Base-by-base conservation (phyloP, 92 coral and sea anemone species). In the Heliopora coerulea region DNA sequence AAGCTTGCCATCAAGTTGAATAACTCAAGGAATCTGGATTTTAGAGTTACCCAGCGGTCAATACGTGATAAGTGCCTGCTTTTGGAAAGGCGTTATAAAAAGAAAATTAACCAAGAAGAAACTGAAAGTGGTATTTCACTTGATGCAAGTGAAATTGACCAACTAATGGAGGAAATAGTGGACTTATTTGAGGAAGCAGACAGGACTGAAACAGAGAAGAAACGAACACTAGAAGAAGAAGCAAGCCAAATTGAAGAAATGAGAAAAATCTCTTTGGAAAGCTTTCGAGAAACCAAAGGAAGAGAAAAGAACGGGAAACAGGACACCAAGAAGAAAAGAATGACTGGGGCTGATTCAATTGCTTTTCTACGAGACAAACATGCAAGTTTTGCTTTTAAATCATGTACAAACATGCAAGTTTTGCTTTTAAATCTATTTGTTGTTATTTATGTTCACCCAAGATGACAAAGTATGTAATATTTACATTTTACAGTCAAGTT, bases 291-390 rank as follows among this genome's bases (percentile, higher is more conserved):
- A 9, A 56, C 27, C 34, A 59, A 37, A 27, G 63, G 54, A 33
- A 72, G 66, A 46, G 30, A 72, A n/a, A 29, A 10, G 5, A 64
- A 66, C 37, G 37, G 49, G 33, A 34, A 75, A 27, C 59, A 44
- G 44, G 41, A 65, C 40, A 52, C 62, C 25, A 72, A 54, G 40
- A 74, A 74, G 79, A 35, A 65, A 50, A 60, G 80, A 48, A 56
- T 58, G 20, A 60, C 69, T 75, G 63, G 81, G 48, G 74, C 81
- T 68, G 78, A 77, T 54, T 78, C 89, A 31, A 69, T 85, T 23
- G 59, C 83, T 29, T 82, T 80, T 34, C 75, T 78, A 63, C 54
- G 78, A 65, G 89, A 82, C 30, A 85, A 77, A 59, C n/a, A n/a
- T n/a, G n/a, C n/a, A n/a, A n/a, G n/a, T n/a, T n/a, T n/a, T n/a